Evolutionary conservation across 2,113 vertebrate genomes (phyloP).

Genomic region (Ciconia maguari): DNA sequence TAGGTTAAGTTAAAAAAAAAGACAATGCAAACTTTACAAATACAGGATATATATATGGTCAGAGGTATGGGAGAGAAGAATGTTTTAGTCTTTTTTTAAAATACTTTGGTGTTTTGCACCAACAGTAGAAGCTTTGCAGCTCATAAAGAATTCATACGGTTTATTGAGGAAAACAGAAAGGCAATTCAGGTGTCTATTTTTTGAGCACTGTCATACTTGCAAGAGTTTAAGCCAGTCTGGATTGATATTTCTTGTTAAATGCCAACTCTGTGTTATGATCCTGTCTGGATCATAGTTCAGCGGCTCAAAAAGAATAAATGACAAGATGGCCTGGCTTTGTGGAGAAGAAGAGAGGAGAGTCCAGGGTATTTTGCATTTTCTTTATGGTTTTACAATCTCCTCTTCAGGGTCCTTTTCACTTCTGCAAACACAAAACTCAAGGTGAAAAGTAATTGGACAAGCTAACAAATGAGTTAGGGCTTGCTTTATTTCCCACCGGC

Average conservation of each 20-base stretch:
- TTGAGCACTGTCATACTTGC: not conserved
- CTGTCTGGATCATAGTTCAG: slow-evolving; percentile 3
- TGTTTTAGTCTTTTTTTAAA: not conserved
- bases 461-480: slow-evolving; percentile 66
- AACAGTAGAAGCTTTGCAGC: not conserved
- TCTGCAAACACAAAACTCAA: slow-evolving; percentile 62
- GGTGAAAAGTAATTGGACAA: slow-evolving; percentile 72
- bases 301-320: not conserved
- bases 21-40: not conserved
- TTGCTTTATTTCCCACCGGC: slow-evolving; percentile 44
- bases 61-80: not conserved
- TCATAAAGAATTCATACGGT: slow-evolving; percentile 36
- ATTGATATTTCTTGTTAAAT: slow-evolving; percentile 46
- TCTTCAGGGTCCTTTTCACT: slow-evolving; percentile 55
- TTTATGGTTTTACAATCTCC: slow-evolving; percentile 27
- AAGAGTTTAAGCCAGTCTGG: not conserved
- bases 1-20: not conserved
- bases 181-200: slow-evolving; percentile 9
- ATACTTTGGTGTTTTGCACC: not conserved
- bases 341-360: not conserved
- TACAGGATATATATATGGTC: not conserved
- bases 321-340: slow-evolving; percentile 11
- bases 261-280: not conserved
- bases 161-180: slow-evolving; percentile 23
- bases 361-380: not conserved